phyloP scores from a whole-genome alignment of 1,140 invertebrate genomes.

The Nebria ingens region DNA sequence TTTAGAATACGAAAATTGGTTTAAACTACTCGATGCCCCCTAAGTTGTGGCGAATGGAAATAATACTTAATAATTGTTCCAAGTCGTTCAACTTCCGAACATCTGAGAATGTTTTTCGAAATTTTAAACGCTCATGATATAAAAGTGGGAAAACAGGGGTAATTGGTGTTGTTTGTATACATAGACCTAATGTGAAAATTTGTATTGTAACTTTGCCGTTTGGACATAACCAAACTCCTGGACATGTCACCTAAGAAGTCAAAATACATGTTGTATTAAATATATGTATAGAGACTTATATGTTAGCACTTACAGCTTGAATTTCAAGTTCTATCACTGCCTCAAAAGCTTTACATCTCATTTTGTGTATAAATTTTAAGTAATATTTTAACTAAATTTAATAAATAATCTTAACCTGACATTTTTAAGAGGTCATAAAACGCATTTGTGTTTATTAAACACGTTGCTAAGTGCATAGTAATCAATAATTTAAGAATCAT shows the following conservation, averaged over 20 bases:
- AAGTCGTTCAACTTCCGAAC: slow-evolving; percentile 38
- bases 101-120: slow-evolving; percentile 47
- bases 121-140: slow-evolving; percentile 53
- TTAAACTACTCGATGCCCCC: too few relatives aligned
- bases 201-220: slow-evolving; percentile 53
- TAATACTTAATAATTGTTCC: slow-evolving; percentile 23
- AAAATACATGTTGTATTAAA: slow-evolving; percentile 8
- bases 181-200: slow-evolving; percentile 47
- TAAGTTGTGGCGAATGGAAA: too few relatives aligned
- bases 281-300: slow-evolving; percentile 10
- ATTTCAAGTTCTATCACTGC: slow-evolving; percentile 30
- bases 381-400: too few relatives aligned
- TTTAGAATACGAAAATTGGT: too few relatives aligned
- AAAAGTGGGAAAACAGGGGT: slow-evolving; percentile 51
- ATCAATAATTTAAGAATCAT: too few relatives aligned
- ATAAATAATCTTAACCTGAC: too few relatives aligned
- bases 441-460: too few relatives aligned
- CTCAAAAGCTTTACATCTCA: slow-evolving; percentile 25
- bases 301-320: slow-evolving; percentile 24
- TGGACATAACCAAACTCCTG: slow-evolving; percentile 62
- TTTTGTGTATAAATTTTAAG: too few relatives aligned
- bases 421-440: too few relatives aligned
- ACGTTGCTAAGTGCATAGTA: too few relatives aligned
- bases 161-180: slow-evolving; percentile 44
- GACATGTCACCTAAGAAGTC: slow-evolving; percentile 55